Evolutionary conservation across 2,888 invertebrate species (phyloP).

Genomic region (Kryphioiulus occultus): DNA sequence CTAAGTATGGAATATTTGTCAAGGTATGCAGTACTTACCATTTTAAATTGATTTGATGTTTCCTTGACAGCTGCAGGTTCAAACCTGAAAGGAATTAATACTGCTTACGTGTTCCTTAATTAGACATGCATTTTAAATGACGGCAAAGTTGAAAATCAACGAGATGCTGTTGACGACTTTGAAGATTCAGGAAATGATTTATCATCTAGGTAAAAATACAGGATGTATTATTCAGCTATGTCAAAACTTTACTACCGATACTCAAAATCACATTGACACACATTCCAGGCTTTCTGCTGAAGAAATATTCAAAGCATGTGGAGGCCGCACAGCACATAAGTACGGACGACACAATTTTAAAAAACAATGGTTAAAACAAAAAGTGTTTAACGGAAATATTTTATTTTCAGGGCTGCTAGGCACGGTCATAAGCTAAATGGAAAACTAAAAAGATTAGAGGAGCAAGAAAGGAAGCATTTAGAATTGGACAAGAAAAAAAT

Average conservation of each 20-base stretch:
- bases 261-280: background rate
- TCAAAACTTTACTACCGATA: background rate
- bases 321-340: conserved; percentile 3
- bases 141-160: background rate
- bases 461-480: conserved; percentile 37
- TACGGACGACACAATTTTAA: background rate
- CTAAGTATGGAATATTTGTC: background rate
- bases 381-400: background rate
- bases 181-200: background rate
- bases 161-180: background rate
- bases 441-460: conserved; percentile 20
- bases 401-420: conserved; percentile 11
- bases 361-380: background rate
- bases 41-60: background rate
- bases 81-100: too few species aligned
- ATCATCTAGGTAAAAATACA: background rate
- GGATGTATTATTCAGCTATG: background rate
- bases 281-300: conserved; percentile 11
- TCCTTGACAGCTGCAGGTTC: too few species aligned
- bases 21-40: background rate
- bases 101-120: background rate
- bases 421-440: conserved; percentile 11
- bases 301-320: conserved; percentile 39
- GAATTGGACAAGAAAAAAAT: background rate
- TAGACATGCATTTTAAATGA: background rate